phyloP scores from a whole-genome alignment of 2,888 invertebrate genomes.

The Chrysolina oricalcia region DNA sequence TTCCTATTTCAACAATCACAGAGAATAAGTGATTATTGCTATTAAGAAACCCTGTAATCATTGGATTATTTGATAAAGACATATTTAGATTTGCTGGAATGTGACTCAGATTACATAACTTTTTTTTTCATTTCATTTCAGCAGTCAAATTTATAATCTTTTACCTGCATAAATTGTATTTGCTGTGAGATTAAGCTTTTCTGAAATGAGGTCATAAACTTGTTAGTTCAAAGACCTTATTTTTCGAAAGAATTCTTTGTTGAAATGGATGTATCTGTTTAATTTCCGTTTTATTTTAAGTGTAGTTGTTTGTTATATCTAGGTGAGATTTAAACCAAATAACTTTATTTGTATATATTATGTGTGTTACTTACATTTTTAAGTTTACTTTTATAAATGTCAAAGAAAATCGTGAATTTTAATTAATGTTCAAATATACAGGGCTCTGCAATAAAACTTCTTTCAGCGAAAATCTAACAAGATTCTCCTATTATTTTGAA shows the following conservation, averaged over 20 bases:
- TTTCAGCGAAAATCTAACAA: too few relatives aligned
- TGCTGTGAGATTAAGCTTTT: not conserved
- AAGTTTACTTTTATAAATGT: conserved; percentile 4
- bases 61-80: too few relatives aligned
- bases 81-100: too few relatives aligned
- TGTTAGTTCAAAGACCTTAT: conserved; percentile 10
- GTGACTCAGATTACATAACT: too few relatives aligned
- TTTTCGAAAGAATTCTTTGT: not conserved
- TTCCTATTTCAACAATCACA: too few relatives aligned
- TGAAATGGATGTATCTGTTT: conserved; percentile 22
- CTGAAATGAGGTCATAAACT: conserved; percentile 1
- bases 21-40: too few relatives aligned
- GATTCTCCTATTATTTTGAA: not conserved
- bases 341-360: conserved; percentile 20
- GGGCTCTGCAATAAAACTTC: not conserved
- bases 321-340: conserved; percentile 7
- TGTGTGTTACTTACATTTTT: conserved; percentile 18
- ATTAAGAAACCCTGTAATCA: too few relatives aligned
- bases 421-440: not conserved
- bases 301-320: not conserved
- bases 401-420: not conserved
- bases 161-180: not conserved
- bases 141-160: not conserved
- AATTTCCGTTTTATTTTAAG: not conserved
- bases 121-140: too few relatives aligned